Evolutionary conservation across 2,113 vertebrate species (phyloP), one percentile per base, ranked within the genome.

Genomic region (Syngnathus floridae): DNA sequence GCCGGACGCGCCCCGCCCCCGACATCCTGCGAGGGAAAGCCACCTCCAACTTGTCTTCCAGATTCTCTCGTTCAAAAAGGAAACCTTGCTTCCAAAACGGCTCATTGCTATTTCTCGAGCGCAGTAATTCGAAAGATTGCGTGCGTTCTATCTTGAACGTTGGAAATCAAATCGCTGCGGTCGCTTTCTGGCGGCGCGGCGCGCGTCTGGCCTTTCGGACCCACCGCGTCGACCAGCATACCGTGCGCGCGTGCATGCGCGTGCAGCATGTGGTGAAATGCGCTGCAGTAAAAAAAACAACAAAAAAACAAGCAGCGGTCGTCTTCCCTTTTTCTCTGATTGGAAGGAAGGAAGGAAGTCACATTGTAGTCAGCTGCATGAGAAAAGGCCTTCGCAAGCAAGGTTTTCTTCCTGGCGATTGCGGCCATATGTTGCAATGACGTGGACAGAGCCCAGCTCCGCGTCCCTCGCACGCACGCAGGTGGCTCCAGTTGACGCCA

Each of bases 211-310:
- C 40, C 7, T 41, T 41, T 8, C 40, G 40, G 9, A 41, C 8
- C 2, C 40, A 8, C 40, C 1, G 7, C 40, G 11, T 11, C 5
- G 40, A 1, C 7, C 2, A 11, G 10, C 14, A 4, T n/a, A 2
- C 17, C n/a, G 2, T 1, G 4, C 26, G 8, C 19, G 21, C 12
- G 16, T 38, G 36, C 12, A 16, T 19, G 35, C 10, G 56, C 2
- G 17, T 21, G 37, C 14, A 5, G 58, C 38, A 61, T 61, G 38
- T 59, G 57, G 57, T 59, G 57, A 59, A 59, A 59, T 11, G 36
- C 13, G 17, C 4, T 13, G n/a, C 13, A 3, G 38, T n/a, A n/a
- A n/a, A 22, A 22, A 41, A 61, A 7, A 19, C 12, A n/a, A 4
- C 10, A 54, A 13, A 14, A 35, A 55, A 52, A 11, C 8, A 35